phyloP scores from a whole-genome alignment of 1,140 invertebrate genomes.

The Oedothorax gibbosus region DNA sequence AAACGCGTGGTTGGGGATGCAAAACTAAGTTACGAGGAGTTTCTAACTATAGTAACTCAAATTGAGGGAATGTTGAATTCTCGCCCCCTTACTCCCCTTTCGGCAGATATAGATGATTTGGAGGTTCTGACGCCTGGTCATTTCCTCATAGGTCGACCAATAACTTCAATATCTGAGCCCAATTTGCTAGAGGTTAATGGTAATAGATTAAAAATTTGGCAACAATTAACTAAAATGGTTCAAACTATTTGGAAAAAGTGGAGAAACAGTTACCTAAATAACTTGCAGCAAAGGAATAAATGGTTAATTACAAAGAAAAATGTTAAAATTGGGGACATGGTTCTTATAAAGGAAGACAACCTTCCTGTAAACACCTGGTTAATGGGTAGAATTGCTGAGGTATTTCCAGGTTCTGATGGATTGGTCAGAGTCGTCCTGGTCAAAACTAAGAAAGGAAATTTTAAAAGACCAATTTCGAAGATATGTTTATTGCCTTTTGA shows the following conservation, averaged over 20 bases:
- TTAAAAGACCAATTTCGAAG: no score
- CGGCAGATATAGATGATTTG: constrained; percentile 65
- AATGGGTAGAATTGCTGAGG: no score
- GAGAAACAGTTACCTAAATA: neutral
- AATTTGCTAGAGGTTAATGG: neutral
- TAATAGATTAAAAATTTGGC: neutral
- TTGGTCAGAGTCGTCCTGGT: no score
- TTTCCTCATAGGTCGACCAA: constrained; percentile 43
- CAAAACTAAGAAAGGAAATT: no score
- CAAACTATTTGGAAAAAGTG: neutral
- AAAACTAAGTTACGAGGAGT: constrained; percentile 63
- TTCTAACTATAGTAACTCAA: constrained; percentile 64
- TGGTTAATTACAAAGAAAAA: no score
- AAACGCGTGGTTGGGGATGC: constrained; percentile 45
- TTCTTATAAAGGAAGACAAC: no score
- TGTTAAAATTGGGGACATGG: no score
- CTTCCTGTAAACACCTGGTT: no score
- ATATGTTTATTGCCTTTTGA: no score
- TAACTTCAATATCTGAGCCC: neutral
- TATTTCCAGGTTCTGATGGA: no score
- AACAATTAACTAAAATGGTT: neutral
- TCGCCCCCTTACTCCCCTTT: constrained; percentile 63
- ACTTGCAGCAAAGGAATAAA: neutral
- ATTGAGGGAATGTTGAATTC: constrained; percentile 67
- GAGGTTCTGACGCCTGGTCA: constrained; percentile 64